These are phyloP conservation scores for Amblyopsis hoosieri DNA, from an alignment of 2,797 vertebrate genomes.

Conservation along the genomic window DNA sequence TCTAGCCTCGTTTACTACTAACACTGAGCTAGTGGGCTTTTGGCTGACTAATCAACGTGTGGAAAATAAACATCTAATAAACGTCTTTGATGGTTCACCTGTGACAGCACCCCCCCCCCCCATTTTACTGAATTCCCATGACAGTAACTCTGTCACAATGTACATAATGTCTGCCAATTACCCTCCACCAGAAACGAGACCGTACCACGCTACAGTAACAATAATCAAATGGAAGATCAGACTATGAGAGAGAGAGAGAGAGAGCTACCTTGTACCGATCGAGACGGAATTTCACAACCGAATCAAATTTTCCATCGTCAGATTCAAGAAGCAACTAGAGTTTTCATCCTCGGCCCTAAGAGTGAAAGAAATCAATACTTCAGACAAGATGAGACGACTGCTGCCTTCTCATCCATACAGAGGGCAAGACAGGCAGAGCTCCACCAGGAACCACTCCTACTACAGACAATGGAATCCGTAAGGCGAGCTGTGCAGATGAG, in stretches of 20 bases:
- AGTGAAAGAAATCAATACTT: conserved; percentile 28
- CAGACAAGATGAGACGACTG: conserved; percentile 7
- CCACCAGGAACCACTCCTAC: conserved; percentile 4
- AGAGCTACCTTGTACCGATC: not conserved
- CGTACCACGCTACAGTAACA: not conserved
- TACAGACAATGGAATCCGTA: not conserved
- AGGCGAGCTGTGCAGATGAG: conserved; percentile 13
- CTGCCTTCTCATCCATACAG: conserved; percentile 7
- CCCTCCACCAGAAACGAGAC: conserved; percentile 11
- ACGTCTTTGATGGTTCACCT: conserved; percentile 7
- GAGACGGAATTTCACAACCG: not conserved
- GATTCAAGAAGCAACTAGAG: conserved; percentile 3
- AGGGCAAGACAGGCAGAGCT: not conserved
- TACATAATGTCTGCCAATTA: conserved; percentile 10
- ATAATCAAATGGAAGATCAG: not conserved
- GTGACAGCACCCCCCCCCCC: conserved; percentile 3
- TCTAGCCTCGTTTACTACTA: too few relatives aligned
- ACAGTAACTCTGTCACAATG: conserved; percentile 14
- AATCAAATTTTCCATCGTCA: not conserved
- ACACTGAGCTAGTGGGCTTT: not conserved
- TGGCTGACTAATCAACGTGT: not conserved
- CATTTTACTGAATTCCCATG: conserved; percentile 18
- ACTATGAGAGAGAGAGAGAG: not conserved
- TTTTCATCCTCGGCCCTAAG: conserved; percentile 9
- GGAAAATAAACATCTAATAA: too few relatives aligned